phyloP scores from a whole-genome alignment of 2,113 vertebrate species.

The Ochotona princeps region DNA sequence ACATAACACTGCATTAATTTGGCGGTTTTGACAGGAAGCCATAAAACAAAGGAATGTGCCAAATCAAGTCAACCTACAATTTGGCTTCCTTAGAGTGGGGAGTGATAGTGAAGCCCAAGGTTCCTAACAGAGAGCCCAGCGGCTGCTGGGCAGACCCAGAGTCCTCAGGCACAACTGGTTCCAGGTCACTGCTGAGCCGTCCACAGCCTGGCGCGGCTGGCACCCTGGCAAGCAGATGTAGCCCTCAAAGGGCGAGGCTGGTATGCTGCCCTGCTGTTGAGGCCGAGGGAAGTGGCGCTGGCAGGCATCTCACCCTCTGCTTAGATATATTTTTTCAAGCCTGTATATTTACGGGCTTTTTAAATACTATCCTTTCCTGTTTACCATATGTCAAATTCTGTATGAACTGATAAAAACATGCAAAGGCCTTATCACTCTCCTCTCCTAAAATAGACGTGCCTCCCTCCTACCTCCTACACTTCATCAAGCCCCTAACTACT shows the following conservation, averaged over 20 bases:
- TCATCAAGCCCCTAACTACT: slow-evolving; percentile 71
- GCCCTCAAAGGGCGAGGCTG: background rate
- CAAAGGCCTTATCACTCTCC: slow-evolving; percentile 56
- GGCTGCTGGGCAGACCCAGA: background rate
- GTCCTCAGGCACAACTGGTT: background rate
- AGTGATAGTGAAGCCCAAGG: rapidly evolving
- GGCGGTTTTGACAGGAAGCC: slow-evolving; percentile 64
- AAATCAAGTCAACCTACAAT: background rate
- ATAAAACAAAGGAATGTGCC: slow-evolving; percentile 42
- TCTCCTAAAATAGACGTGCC: slow-evolving; percentile 74
- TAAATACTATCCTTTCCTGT: slow-evolving; percentile 73
- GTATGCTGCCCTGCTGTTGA: background rate
- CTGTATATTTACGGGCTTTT: slow-evolving; percentile 64
- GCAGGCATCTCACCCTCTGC: background rate
- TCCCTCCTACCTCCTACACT: slow-evolving; percentile 75
- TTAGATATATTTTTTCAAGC: background rate
- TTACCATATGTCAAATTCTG: slow-evolving; percentile 76
- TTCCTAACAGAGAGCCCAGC: slow-evolving; percentile 26
- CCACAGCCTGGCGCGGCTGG: rapidly evolving
- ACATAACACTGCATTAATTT: slow-evolving; percentile 74
- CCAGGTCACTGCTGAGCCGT: background rate
- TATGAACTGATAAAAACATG: slow-evolving; percentile 73
- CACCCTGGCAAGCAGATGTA: rapidly evolving
- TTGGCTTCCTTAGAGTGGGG: background rate
- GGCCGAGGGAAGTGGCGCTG: background rate